These are phyloP conservation scores for Corvus hawaiiensis DNA, from an alignment of 2,113 vertebrate genomes.

Conservation along the genomic window DNA sequence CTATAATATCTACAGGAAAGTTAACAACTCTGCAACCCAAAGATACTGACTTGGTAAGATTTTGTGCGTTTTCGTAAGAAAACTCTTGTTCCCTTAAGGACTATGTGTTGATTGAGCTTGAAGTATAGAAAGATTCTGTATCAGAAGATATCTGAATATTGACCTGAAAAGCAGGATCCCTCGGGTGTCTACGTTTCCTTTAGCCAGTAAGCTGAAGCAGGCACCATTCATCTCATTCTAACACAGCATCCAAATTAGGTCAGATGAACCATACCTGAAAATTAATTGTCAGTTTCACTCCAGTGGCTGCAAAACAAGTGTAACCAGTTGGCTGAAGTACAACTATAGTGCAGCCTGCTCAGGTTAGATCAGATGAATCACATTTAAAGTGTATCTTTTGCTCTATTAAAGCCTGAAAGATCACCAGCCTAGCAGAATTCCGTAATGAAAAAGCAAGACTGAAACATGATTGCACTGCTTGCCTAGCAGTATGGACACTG, in stretches of 20 bases:
- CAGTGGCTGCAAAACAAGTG: neutral
- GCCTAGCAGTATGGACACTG: neutral
- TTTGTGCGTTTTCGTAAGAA: neutral
- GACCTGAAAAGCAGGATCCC: neutral
- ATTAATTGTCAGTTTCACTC: neutral
- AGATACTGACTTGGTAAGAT: neutral
- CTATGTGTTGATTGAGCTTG: neutral
- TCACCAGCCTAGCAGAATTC: neutral
- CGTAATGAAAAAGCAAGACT: neutral
- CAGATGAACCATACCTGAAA: neutral
- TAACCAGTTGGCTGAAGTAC: neutral
- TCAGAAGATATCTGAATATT: neutral
- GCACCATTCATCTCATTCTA: neutral
- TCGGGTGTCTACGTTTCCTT: neutral
- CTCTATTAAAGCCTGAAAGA: slow-evolving; percentile 21
- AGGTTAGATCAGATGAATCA: neutral
- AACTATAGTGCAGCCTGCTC: neutral
- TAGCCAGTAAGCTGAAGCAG: neutral
- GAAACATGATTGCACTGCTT: neutral
- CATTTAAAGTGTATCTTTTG: neutral
- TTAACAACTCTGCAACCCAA: neutral
- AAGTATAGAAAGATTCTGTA: neutral
- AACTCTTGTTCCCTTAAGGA: neutral
- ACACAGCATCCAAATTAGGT: neutral
- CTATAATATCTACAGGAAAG: neutral